Conservation (phyloP, 2,113 vertebrate species). For the Pseudois nayaur region DNA sequence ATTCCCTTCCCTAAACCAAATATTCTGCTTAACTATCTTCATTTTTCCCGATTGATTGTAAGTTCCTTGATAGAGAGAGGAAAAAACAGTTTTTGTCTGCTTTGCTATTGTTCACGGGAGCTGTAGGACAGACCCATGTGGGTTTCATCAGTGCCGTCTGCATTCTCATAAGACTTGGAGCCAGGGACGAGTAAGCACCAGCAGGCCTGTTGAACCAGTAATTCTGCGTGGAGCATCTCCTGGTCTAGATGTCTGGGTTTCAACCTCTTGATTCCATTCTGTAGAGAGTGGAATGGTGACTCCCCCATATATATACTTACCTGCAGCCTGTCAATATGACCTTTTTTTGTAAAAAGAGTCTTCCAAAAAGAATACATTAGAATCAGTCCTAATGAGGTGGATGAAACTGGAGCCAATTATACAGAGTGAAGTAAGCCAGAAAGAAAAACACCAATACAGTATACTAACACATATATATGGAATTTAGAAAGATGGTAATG, state of each 20-base stretch:
- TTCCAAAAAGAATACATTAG: neutral
- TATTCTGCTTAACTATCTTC: neutral
- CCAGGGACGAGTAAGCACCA: neutral
- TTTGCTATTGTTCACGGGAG: neutral
- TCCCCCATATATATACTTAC: neutral
- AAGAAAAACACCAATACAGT: no score
- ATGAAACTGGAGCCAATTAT: no score
- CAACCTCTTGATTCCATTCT: neutral
- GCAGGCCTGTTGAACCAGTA: neutral
- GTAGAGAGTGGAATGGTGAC: neutral
- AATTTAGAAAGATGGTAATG: no score
- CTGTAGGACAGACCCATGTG: neutral
- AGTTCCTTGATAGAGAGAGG: neutral
- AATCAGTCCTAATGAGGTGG: no score
- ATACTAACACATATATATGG: no score
- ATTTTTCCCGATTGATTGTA: neutral
- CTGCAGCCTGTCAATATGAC: neutral
- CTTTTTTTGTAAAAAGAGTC: neutral
- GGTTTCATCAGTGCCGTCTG: neutral
- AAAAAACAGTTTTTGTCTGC: neutral
- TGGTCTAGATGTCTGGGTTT: neutral
- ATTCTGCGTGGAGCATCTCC: neutral
- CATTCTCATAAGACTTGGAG: neutral
- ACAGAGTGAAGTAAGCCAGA: no score
- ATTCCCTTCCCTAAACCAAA: neutral